These are phyloP conservation scores for Apis dorsata DNA, from an alignment of 1,140 invertebrate genomes.

Conservation along the genomic window DNA sequence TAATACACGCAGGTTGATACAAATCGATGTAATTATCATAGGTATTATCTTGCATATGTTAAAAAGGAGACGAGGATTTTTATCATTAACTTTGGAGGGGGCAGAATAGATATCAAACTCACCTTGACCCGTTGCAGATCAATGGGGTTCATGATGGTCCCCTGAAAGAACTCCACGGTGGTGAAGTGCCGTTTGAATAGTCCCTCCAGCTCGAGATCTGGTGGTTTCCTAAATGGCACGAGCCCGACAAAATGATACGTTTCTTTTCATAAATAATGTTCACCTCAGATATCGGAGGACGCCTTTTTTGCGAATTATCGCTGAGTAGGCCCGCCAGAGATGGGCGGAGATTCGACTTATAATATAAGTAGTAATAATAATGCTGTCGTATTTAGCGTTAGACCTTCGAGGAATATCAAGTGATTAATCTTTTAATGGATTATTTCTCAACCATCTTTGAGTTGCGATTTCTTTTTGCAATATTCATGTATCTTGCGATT, in stretches of 20 bases:
- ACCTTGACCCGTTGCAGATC: conserved; percentile 99
- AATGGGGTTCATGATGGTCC: conserved; percentile 99
- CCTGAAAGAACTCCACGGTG: conserved; percentile 99
- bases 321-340: conserved; percentile 33
- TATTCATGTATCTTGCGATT: too few relatives aligned
- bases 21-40: conserved; percentile 21
- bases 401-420: conserved; percentile 16
- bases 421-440: too few relatives aligned
- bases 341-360: conserved; percentile 48
- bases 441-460: too few relatives aligned
- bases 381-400: not conserved
- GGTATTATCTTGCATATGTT: conserved; percentile 30
- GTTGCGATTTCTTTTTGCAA: too few relatives aligned
- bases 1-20: conserved; percentile 29
- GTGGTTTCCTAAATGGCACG: conserved; percentile 87
- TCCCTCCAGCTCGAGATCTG: conserved; percentile 98
- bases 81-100: conserved; percentile 17
- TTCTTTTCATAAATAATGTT: conserved; percentile 72
- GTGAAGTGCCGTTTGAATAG: conserved; percentile 99
- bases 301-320: conserved; percentile 48
- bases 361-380: conserved; percentile 18
- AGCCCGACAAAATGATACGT: conserved; percentile 74
- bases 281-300: conserved; percentile 60
- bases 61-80: not conserved
- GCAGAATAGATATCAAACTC: conserved; percentile 79